Evolutionary conservation across 2,888 invertebrate genomes (phyloP).

Genomic region (Emmelina monodactyla): DNA sequence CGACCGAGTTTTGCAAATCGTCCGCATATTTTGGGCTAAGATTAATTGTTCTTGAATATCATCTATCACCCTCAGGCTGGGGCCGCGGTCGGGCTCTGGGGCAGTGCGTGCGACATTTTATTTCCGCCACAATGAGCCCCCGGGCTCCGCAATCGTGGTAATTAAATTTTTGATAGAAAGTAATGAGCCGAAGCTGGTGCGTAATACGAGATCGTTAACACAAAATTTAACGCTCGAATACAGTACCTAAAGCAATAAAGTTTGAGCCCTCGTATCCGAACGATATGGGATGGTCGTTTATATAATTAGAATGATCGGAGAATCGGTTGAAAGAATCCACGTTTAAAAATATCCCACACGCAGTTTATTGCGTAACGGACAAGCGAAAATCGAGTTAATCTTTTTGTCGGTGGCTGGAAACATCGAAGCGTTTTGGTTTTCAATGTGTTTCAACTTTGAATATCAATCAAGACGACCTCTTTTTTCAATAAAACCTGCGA

Average conservation of each 20-base stretch:
- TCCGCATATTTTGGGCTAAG: constrained; percentile 65
- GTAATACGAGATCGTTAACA: background rate
- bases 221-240: background rate
- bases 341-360: constrained; percentile 50
- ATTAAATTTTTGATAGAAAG: constrained; percentile 46
- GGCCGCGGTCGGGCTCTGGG: no score
- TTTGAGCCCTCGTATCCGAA: no score
- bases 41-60: constrained; percentile 66
- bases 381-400: constrained; percentile 63
- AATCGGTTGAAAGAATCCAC: constrained; percentile 43
- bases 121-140: constrained; percentile 49
- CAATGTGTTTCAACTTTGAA: constrained; percentile 58
- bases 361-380: constrained; percentile 60
- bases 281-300: no score
- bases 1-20: constrained; percentile 63
- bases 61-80: constrained; percentile 64
- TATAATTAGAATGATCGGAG: constrained; percentile 43
- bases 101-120: constrained; percentile 61
- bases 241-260: no score
- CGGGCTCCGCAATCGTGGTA: constrained; percentile 39
- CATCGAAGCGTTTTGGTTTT: constrained; percentile 51
- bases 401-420: constrained; percentile 52
- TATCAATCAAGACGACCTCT: constrained; percentile 61
- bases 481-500: constrained; percentile 60
- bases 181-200: constrained; percentile 12